Evolutionary conservation across 1,140 invertebrate species (phyloP).

Genomic region (Pectinophora gossypiella): DNA sequence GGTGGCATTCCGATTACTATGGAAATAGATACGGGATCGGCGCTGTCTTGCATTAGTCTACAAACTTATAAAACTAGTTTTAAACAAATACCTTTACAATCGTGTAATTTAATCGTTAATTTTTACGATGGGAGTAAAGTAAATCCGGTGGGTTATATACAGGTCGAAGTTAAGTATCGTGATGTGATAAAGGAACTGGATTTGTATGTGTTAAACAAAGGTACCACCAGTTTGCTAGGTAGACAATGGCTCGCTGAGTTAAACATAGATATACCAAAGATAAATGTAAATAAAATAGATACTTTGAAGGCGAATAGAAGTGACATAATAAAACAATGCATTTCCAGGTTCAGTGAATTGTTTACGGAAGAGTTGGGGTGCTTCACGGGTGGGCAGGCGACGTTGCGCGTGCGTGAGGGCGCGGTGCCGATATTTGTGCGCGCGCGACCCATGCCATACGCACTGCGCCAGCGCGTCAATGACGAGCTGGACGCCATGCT

Average conservation of each 20-base stretch:
- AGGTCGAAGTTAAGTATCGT: not conserved
- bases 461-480: not conserved
- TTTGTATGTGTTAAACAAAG: not conserved
- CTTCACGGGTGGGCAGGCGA: not conserved
- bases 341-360: not conserved
- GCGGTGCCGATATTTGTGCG: not conserved
- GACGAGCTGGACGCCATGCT: slow-evolving; percentile 1
- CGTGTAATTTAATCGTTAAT: not conserved
- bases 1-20: not conserved
- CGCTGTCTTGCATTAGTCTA: not conserved
- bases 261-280: not conserved
- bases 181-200: not conserved
- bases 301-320: not conserved
- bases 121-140: not conserved
- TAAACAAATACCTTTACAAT: not conserved
- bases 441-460: not conserved
- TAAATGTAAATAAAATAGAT: not conserved
- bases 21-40: not conserved
- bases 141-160: not conserved
- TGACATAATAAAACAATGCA: not conserved
- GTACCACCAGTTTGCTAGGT: not conserved
- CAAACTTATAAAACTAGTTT: not conserved
- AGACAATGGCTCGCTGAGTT: not conserved
- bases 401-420: not conserved
- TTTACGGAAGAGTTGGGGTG: not conserved